phyloP scores from a whole-genome alignment of 2,797 vertebrate genomes.

The Ctenosaura bakeri region DNA sequence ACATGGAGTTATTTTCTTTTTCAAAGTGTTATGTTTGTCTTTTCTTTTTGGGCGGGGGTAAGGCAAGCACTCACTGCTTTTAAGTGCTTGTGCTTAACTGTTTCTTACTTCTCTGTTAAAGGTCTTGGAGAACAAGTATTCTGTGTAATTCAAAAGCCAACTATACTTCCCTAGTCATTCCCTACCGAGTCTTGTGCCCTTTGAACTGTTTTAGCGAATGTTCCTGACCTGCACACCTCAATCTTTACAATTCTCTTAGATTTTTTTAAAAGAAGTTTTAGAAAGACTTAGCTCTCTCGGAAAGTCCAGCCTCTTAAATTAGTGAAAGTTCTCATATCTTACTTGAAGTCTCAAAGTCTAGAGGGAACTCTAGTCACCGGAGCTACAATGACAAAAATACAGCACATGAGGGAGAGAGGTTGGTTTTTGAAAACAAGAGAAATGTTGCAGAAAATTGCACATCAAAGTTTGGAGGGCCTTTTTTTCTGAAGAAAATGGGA shows the following conservation, averaged over 20 bases:
- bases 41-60: neutral
- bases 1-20: conserved; percentile 15
- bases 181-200: neutral
- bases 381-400: neutral
- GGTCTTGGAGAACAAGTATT: neutral
- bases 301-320: conserved; percentile 1
- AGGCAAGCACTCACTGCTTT: neutral
- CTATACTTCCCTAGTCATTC: neutral
- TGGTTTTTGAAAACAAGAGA: conserved; percentile 2
- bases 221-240: neutral
- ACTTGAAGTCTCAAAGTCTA: neutral
- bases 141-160: conserved; percentile 1
- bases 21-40: neutral
- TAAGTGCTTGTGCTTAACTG: conserved; percentile 1
- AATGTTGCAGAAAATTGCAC: conserved; percentile 30
- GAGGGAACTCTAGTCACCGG: neutral
- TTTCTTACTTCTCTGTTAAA: neutral
- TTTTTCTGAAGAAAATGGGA: conserved; percentile 3
- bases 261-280: neutral
- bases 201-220: neutral
- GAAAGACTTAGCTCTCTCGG: neutral
- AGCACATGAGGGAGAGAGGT: neutral
- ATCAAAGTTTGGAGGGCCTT: conserved; percentile 28
- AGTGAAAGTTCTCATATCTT: neutral
- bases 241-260: neutral